Base-by-base conservation (phyloP, 2,888 invertebrate genomes). In the Xanthorhoe designata region DNA sequence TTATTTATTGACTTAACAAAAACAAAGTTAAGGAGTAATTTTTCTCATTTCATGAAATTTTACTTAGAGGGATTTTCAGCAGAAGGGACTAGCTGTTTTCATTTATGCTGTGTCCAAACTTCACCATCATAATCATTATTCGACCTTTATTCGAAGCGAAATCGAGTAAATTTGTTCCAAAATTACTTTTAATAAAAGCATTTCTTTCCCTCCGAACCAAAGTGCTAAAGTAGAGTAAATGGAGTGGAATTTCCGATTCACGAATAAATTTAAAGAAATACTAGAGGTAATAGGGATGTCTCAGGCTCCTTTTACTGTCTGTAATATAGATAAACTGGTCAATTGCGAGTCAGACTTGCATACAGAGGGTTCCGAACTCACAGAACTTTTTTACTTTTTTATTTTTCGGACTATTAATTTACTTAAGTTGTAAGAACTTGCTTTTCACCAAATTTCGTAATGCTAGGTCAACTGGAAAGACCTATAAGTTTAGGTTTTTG, bases 151-250 rank as follows among this genome's bases (percentile, higher is more conserved):
- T 85, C 84, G 70, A 81, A 77, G 80, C 38, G 80, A 86, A 90
- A 88, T 90, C 86, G 86, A 88, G 85, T 87, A 88, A 91, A 89
- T 89, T 89, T 85, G 85, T 88, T 86, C 83, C 82, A 69, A 90
- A 90, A 90, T 90, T 90, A 90, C 87, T 90, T 90, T 89, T 88
- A 90, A 89, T 91, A 89, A 90, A 90, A 90, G 88, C 89, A 86
- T 90, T 91, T 90, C 89, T 89, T 91, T 90, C 84, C 85, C 81
- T 83, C 79, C 80, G 77, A 88, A 86, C 85, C 86, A 85, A 89
- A 91, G 89, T 90, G 87, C 89, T 89, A 87, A 89, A 90, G 88
- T 85, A 88, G 83, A 86, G 85, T 86, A 89, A 91, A 92, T 91
- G 89, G 90, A 89, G 85, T 85, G 90, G 89, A 91, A 90, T 88